Base-by-base conservation (phyloP, 2,888 invertebrate genomes). In the Erynnis tages region DNA sequence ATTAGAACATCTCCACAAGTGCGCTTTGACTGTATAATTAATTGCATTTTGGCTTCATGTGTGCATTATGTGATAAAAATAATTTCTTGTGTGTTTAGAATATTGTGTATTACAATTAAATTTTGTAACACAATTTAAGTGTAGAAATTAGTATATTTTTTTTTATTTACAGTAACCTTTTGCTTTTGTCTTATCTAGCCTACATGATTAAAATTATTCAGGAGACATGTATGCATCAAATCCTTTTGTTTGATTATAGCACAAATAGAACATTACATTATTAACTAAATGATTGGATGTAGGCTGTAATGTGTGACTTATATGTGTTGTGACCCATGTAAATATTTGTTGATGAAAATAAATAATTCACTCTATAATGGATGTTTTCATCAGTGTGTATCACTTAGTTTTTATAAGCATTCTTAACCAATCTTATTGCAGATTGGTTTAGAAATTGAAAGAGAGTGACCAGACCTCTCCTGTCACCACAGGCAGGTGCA, bases 311-410 rank as follows among this genome's bases (percentile, higher is more conserved):
- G 62, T 69, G 67, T 67, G 65, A 66, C 57, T 40, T 63, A 59
- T 73, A 60, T 67, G 65, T 71, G 73, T 74, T 78, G 76, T 78
- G 71, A 70, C 65, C 57, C 63, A 54, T 79, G 75, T 79, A 73
- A 72, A 76, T 75, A 76, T 66, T 59, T 69, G 72, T 78, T 72
- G 66, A 66, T 58, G 53, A 61, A 59, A 67, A 60, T 65, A 66
- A 47, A 47, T 11, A 37, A 17, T 37, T 47, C 29, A 11, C 19
- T 37, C 29, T 14, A 32, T 2, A 10, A 11, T 8, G 17, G 10
- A 8, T 35, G 2, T 32, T 46, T 37, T 17, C 4, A 8, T 8
- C 10, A 8, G 0, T 0, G 16, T 4, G 2, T 13, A 10, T 10
- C 3, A 10, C 11, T 29, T 29, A 10, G 11, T 10, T 10, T 21